Conservation (phyloP, 2,797 vertebrate species). For the Sitta carolinensis region DNA sequence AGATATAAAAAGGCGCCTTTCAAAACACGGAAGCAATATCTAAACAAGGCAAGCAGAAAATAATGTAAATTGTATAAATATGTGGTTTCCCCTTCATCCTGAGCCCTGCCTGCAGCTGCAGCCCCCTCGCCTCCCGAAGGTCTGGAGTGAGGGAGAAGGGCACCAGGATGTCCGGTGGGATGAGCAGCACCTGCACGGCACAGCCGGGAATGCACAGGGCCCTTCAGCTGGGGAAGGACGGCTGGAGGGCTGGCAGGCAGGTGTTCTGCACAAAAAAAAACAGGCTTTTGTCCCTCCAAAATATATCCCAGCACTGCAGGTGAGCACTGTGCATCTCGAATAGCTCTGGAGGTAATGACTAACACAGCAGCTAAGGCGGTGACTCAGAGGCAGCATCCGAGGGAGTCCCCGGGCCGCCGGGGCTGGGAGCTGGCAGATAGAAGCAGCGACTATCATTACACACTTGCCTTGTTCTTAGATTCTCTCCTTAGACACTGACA, state of each 20-base stretch:
- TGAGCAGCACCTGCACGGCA: background rate
- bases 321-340: background rate
- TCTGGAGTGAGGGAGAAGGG: fast-evolving
- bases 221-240: fast-evolving
- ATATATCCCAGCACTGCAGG: background rate
- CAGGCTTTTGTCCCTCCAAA: too few relatives aligned
- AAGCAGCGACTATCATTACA: background rate
- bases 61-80: slow-evolving; percentile 31
- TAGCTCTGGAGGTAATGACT: background rate
- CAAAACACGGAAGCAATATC: slow-evolving; percentile 21
- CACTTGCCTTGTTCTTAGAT: slow-evolving; percentile 23
- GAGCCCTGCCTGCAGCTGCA: slow-evolving; percentile 8
- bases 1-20: slow-evolving; percentile 4
- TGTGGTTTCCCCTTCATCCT: slow-evolving; percentile 16
- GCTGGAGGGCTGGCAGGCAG: background rate
- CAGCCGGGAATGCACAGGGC: fast-evolving
- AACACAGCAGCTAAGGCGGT: background rate
- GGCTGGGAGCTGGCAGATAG: slow-evolving; percentile 9
- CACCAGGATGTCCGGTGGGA: background rate
- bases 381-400: background rate
- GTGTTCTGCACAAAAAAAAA: background rate
- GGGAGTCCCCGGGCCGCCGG: background rate
- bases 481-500: slow-evolving; percentile 40
- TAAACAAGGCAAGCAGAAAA: slow-evolving; percentile 43
- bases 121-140: background rate